Evolutionary conservation across 92 coral and sea anemone genomes (phyloP).

Genomic region (Epizoanthus rinbou): DNA sequence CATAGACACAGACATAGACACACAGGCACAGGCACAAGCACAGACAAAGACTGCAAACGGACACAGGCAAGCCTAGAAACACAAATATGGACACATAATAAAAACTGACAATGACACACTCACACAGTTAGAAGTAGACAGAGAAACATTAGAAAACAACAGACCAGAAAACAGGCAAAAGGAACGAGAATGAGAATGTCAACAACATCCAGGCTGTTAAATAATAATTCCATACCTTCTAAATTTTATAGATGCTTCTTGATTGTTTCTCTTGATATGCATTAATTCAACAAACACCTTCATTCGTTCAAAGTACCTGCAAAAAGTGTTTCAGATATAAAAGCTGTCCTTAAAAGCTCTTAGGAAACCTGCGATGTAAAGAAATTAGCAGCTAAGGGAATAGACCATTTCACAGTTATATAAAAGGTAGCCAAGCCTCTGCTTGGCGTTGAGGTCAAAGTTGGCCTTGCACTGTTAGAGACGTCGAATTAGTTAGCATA

Average conservation of each 20-base stretch:
- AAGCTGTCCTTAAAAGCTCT: too few relatives aligned
- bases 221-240: conserved; percentile 60
- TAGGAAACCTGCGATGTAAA: too few relatives aligned
- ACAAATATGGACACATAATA: background rate
- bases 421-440: too few relatives aligned
- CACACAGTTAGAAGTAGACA: background rate
- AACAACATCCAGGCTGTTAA: background rate
- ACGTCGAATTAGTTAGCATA: too few relatives aligned
- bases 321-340: background rate
- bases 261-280: conserved; percentile 61
- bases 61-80: background rate
- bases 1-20: background rate
- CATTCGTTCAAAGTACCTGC: conserved; percentile 76
- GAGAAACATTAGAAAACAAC: background rate
- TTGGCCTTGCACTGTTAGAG: too few relatives aligned
- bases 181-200: background rate
- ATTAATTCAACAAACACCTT: conserved; percentile 76
- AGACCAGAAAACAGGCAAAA: background rate
- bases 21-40: background rate
- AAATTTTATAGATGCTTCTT: conserved; percentile 64
- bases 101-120: background rate
- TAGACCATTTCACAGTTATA: too few relatives aligned
- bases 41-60: background rate
- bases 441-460: too few relatives aligned
- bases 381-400: too few relatives aligned